Base-by-base conservation (phyloP, 92 coral and sea anemone species). In the Siderastrea radians region DNA sequence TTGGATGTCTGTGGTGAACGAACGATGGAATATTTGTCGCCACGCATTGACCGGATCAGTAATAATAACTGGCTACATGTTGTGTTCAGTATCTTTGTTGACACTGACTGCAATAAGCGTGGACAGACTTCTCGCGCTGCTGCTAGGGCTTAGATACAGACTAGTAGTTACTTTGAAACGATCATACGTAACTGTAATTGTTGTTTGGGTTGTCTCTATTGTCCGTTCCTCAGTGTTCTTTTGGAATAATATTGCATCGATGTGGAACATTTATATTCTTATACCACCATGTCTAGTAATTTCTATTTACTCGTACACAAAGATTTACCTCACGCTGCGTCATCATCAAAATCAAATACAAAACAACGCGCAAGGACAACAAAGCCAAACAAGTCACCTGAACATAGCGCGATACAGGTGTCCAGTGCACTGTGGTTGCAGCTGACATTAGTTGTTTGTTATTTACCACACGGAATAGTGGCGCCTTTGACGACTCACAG, bases 401-500 rank as follows among this genome's bases (percentile, higher is more conserved):
- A 84, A 83, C 50, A 19, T 49, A 7, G 61, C 72, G 2, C 81
- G 87, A 49, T 84, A 84, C 78, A 84, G 53, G 79, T 72, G 5
- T 57, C 11, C 71, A 83, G 71, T 38, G 72, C 60, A 48, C 46
- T 83, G 61, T 83, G 70, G 78, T 10, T 83, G 13, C 87, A 83
- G 49, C 12, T 73, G 48, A 15, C 79, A 16, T 72, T 83, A 57
- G 52, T 58, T 1, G 61, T 62, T 72, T 83, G 87, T 57, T 82
- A 55, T 43, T 2, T 80, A 26, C 85, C 85, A 2, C 43, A 80
- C 8, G 75, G 75, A 12, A 38, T 66, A 52, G 53, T 80, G 61
- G 52, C 12, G 38, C 8, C n/a, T 14, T 26, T 68, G 4, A 6
- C 12, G 52, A 26, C 19, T 3, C 10, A 1, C 6, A 1, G 5